Evolutionary conservation across 2,113 vertebrate species (phyloP), one percentile per base, ranked within the genome.

Genomic region (Ptychochromis oligacanthus): DNA sequence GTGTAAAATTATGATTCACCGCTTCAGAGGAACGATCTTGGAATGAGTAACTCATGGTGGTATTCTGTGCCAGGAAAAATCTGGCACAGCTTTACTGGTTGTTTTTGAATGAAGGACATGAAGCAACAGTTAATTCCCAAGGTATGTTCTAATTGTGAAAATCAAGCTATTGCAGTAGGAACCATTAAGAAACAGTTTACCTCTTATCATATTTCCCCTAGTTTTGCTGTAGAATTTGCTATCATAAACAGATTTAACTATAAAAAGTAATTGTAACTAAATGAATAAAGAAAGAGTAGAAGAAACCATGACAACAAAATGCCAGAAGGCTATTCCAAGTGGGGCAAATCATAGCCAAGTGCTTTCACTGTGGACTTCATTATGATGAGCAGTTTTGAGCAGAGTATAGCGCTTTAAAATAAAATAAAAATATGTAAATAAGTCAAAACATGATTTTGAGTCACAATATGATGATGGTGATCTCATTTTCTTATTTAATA

Each of bases 101-200:
- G 40, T 64, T 84, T 82, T 58, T 72, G 26, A 89, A 81, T 24
- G 57, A 87, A 67, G 22, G 38, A 88, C 76, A 88, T 67, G 60
- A 90, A 90, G 82, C 87, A 81, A 89, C 81, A 86, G 85, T 92
- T 87, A 77, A 89, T 87, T 81, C 77, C 89, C 83, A 77, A 56
- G 76, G 28, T 74, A 61, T 49, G 36, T 14, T 28, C 22, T 79
- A 58, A 77, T 81, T 79, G 13, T 77, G 20, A 81, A 84, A 85
- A 77, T 7, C 36, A 81, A 87, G 65, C 61, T 56, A 54, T 34
- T 57, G 17, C 67, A 49, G 14, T 74, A 76, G 10, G 36, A 85
- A 62, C 15, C 55, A 34, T 34, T 58, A 59, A 80, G 22, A 60
- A 76, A 56, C 65, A 59, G 5, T 31, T 74, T 65, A 31, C 6